Evolutionary conservation across 2,888 invertebrate species (phyloP), one percentile per base, ranked within the genome.

Genomic region (Uloborus plumipes): DNA sequence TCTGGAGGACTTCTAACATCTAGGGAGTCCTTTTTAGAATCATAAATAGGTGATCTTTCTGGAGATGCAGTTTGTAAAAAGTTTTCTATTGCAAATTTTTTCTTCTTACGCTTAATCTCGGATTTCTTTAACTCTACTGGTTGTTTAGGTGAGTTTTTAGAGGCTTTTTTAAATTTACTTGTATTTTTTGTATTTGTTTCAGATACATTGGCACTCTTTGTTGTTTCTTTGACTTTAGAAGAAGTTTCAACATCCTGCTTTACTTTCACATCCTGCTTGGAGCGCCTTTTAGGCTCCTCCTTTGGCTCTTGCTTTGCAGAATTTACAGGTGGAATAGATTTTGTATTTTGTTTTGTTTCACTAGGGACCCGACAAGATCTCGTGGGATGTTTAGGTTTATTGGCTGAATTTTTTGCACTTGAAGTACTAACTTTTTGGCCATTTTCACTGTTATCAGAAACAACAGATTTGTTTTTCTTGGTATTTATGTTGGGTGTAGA

Each of bases 31-130:
- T 39, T 47, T 64, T 66, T 66, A 51, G 15, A 26, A 31, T 83
- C 83, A 39, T 72, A 69, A 64, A 67, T 39, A 50, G 76, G 72
- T 47, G 71, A 69, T 39, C 62, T 69, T 55, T 82, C 81, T 53
- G 71, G 81, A 76, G 75, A 61, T 31, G 77, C 72, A 62, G 69
- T 83, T 51, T 83, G 83, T 13, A 83, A 31, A 58, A 83, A 83
- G 69, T 83, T 83, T 59, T 83, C 64, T 58, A 83, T 67, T 20
- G 72, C 61, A 67, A 77, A 83, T 22, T 83, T 83, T 72, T 67
- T 83, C 58, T 71, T 73, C 66, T 82, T 76, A 59, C 62, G 76
- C 39, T 83, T 83, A 9, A 66, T 20, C n/a, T 77, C 83, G 16
- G 58, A n/a, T 61, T 83, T 83, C 49, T 77, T 77, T 14, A 4